Evolutionary conservation across 2,113 vertebrate species (phyloP).

Genomic region (Hippocampus mohnikei): DNA sequence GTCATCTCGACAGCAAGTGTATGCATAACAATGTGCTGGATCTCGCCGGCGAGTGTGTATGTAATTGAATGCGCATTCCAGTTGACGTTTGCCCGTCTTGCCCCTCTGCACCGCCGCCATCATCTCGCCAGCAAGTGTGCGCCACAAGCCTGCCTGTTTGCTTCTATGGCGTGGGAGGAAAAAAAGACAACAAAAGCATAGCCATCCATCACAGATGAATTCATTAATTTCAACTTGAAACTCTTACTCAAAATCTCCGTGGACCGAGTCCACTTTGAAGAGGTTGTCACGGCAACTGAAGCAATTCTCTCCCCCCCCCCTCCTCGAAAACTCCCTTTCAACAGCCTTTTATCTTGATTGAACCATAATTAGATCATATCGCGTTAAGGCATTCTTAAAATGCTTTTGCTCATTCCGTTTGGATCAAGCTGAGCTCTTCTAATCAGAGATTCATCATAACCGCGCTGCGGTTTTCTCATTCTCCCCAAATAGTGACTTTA

Average conservation of each 20-base stretch:
- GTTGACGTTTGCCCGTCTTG: too few relatives aligned
- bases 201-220: neutral
- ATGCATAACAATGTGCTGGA: neutral
- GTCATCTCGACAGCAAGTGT: neutral
- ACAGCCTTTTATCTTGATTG: neutral
- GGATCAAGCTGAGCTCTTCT: neutral
- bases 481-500: neutral
- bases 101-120: too few relatives aligned
- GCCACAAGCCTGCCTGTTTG: too few relatives aligned
- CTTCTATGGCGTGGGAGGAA: too few relatives aligned
- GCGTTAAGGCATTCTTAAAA: neutral
- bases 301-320: too few relatives aligned
- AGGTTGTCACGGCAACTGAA: slow-evolving; percentile 9
- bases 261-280: neutral
- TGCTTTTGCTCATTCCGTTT: neutral
- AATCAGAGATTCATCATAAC: neutral
- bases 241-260: neutral
- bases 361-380: neutral
- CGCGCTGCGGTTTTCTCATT: neutral
- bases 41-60: too few relatives aligned
- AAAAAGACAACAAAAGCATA: neutral
- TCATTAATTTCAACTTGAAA: neutral
- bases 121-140: too few relatives aligned
- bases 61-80: too few relatives aligned
- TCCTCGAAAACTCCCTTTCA: too few relatives aligned